Percentiles rank a stretch among this genome's conserved stretches.
These are phyloP conservation scores for Eupeodes latifasciatus DNA, from an alignment of 2,888 invertebrate genomes.

Conservation along the genomic window DNA sequence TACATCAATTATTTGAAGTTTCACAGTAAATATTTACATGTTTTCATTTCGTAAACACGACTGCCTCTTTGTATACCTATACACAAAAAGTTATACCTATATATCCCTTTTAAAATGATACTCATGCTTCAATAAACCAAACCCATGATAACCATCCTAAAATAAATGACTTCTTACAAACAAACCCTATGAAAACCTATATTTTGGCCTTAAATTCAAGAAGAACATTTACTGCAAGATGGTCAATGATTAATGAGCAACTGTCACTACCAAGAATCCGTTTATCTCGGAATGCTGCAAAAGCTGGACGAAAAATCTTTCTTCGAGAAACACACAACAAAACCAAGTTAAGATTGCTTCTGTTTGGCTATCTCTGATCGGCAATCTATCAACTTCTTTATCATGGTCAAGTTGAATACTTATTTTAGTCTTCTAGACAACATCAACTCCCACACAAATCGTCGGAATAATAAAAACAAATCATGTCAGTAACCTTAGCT, in stretches of 20 bases:
- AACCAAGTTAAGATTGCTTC: conserved; percentile 24
- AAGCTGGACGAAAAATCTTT: conserved; percentile 19
- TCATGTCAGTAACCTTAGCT: conserved; percentile 38
- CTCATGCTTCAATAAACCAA: conserved; percentile 20
- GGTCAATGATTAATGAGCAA: conserved; percentile 45
- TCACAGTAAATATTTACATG: conserved; percentile 28
- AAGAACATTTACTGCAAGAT: conserved; percentile 25
- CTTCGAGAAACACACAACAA: conserved; percentile 6
- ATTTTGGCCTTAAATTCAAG: conserved; percentile 17
- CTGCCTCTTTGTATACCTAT: neutral
- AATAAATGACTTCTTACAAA: conserved; percentile 29
- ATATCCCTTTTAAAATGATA: neutral
- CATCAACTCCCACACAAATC: conserved; percentile 7
- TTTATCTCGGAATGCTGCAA: conserved; percentile 35
- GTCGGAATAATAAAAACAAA: conserved; percentile 38
- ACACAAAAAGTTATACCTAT: too few relatives aligned
- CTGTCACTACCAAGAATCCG: conserved; percentile 47
- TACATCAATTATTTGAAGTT: conserved; percentile 2
- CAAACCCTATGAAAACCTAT: neutral
- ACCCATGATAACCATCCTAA: conserved; percentile 40
- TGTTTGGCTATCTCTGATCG: conserved; percentile 23
- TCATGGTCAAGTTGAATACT: conserved; percentile 44
- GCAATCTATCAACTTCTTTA: conserved; percentile 47
- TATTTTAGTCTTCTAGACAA: conserved; percentile 6
- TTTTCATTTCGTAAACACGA: neutral